Evolutionary conservation across 2,797 vertebrate genomes (phyloP), one percentile per base, ranked within the genome.

Genomic region (Heterohyrax brucei): DNA sequence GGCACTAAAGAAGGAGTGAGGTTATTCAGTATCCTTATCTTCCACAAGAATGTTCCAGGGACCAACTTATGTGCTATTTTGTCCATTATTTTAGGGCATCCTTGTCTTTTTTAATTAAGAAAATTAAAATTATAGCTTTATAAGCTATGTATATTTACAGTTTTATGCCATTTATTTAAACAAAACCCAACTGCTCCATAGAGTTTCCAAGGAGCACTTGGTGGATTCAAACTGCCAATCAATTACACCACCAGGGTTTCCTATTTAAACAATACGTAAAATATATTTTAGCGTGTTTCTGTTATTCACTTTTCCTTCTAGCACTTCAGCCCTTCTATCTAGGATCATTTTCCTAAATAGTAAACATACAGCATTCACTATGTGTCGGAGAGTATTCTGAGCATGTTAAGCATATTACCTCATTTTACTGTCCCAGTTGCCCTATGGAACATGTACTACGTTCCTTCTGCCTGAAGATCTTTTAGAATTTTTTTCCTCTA

Each of bases 401-500:
- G 70, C 30, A 22, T 33, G 59, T 61, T 62, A 78, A 91, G 50
- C 19, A 76, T 10, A 62, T 14, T 62, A 87, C 30, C 44, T 92
- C 62, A 44, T 53, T 39, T 72, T 53, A 81, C 56, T 30, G 28
- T 10, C 50, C 44, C 61, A 62, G 5, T 53, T 89, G 70, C 46
- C 28, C 93, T 82, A 3, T 68, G 1, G 10, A 26, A 18, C 30
- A 33, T n/a, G 1, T 33, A 39, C 30, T 62, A 0, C 39, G 72
- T 26, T 85, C 66, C 28, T 59, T 88, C 61, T 88, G 19, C 84
- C 61, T 88, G 14, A 80, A 93, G 28, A 61, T 53, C 33, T 72
- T 96, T 83, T 53, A 90, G 62, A 72, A 93, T 84, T 61, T 95
- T 53, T 77, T 53, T 76, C 62, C 83, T 83, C 2, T 77, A 16